phyloP scores from a whole-genome alignment of 2,113 vertebrate species.

The Misgurnus anguillicaudatus region DNA sequence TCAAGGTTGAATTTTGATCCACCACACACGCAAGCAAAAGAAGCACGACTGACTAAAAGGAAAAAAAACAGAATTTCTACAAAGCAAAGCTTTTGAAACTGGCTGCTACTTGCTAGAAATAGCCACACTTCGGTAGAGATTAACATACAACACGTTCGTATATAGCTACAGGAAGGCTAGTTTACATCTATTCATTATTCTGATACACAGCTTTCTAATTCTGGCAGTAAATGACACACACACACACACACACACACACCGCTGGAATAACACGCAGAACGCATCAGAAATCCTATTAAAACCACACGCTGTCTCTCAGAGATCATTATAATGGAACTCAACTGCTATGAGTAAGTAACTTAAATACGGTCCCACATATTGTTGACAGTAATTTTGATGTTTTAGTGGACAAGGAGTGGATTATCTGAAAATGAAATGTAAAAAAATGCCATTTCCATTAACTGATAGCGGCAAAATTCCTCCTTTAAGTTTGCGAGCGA shows the following conservation, averaged over 20 bases:
- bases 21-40: neutral
- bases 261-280: conserved; percentile 66
- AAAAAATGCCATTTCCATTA: conserved; percentile 90
- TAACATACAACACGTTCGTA: conserved; percentile 2
- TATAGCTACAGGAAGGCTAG: conserved; percentile 3
- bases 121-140: conserved; percentile 4
- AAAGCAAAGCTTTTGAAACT: neutral
- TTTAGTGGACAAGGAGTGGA: conserved; percentile 90
- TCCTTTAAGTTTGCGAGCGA: conserved; percentile 89
- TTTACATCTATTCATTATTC: conserved; percentile 23
- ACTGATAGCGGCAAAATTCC: conserved; percentile 92
- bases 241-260: conserved; percentile 44
- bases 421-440: conserved; percentile 91
- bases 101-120: conserved; percentile 22
- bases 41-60: neutral
- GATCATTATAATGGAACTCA: conserved; percentile 76
- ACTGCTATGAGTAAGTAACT: conserved; percentile 80
- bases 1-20: conserved; percentile 9
- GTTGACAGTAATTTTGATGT: conserved; percentile 88
- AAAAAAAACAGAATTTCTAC: conserved; percentile 4
- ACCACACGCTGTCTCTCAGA: conserved; percentile 72
- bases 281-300: conserved; percentile 71
- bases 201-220: conserved; percentile 42
- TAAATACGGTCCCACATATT: conserved; percentile 83
- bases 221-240: conserved; percentile 60